These are phyloP conservation scores for Nothoprocta pentlandii DNA, from an alignment of 2,113 vertebrate species.

Conservation along the genomic window DNA sequence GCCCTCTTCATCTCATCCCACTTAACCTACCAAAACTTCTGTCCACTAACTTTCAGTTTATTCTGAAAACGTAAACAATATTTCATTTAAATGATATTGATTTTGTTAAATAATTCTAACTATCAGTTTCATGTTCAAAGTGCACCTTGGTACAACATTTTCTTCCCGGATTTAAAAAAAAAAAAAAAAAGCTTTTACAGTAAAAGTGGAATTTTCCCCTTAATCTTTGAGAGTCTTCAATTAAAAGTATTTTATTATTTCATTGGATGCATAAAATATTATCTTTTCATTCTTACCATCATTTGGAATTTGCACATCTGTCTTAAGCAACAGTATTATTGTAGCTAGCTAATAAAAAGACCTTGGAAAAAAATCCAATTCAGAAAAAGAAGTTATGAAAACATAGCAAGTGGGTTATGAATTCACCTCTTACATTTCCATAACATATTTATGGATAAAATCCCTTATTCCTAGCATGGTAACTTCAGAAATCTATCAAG, in stretches of 20 bases:
- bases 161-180: background rate
- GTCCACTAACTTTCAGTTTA: background rate
- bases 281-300: background rate
- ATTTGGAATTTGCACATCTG: background rate
- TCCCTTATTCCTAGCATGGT: background rate
- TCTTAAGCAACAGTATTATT: background rate
- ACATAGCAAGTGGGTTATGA: constrained; percentile 16
- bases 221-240: background rate
- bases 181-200: background rate
- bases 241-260: background rate
- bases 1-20: background rate
- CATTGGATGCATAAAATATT: background rate
- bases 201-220: background rate
- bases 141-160: background rate
- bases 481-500: background rate
- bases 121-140: background rate
- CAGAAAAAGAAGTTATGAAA: constrained; percentile 15
- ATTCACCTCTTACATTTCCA: background rate
- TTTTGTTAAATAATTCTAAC: background rate
- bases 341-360: background rate
- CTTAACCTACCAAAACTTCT: background rate
- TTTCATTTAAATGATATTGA: background rate
- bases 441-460: background rate
- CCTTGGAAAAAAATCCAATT: background rate
- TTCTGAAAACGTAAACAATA: background rate